Evolutionary conservation across 1,140 invertebrate species (phyloP), one percentile per base, ranked within the genome.

Genomic region (Orius laevigatus): DNA sequence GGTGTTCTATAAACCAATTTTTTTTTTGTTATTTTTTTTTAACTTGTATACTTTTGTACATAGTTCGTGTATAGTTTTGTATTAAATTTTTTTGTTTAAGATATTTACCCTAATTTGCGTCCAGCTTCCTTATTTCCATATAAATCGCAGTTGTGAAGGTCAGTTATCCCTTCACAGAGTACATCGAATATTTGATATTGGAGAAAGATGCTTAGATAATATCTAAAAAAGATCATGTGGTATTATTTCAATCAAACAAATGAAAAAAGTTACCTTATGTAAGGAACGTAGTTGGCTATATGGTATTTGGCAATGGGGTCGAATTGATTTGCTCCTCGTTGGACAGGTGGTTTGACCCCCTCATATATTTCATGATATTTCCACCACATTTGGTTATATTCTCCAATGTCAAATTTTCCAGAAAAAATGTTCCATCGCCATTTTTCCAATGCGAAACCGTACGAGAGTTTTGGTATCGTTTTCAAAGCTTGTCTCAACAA

Each of bases 391-490:
- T 61, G 55, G 61, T 84, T 85, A 41, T 72, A 69, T 2, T 65
- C 53, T 0, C 63, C 55, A 0, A 62, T 49, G 5, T 63, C 58
- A 2, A 75, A 66, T 44, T 70, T 66, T 0, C 74, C 76, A 47
- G 69, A 68, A 58, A 84, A 86, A 44, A 84, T 70, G 36, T 71
- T 70, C 80, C 81, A 88, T 31, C 84, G 65, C 66, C 79, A 88
- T 54, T 76, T 70, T 56, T 88, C 84, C 35, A 86, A 70, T 1
- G 81, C 55, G 45, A 81, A 70, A 0, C 74, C 74, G 63, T 78
- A 85, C 2, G 81, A 78, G 34, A 88, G 68, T 57, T 84, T 73
- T 0, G 82, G 79, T 31, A 89, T 63, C 63, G 83, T 85, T 20
- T 74, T 68, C 18, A 88, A 59, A 2, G 80, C 82, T 57, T 75